phyloP scores from a whole-genome alignment of 2,113 vertebrate species.

The Oryzias woworae region DNA sequence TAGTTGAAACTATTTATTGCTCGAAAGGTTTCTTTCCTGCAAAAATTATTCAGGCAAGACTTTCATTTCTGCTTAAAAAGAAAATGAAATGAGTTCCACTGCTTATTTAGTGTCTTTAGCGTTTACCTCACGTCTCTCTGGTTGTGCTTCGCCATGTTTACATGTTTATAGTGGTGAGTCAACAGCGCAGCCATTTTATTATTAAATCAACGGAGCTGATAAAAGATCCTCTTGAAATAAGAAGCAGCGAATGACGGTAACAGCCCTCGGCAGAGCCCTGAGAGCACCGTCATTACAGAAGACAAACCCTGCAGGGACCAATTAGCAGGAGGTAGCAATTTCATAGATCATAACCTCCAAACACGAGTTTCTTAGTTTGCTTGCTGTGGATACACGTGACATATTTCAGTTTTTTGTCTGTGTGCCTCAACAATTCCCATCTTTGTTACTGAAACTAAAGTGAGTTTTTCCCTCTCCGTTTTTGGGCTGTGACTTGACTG shows the following conservation, averaged over 20 bases:
- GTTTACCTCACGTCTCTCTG: not conserved
- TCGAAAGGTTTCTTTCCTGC: too few species aligned
- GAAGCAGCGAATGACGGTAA: slow-evolving; percentile 43
- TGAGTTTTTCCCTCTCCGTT: too few species aligned
- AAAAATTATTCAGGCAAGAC: too few species aligned
- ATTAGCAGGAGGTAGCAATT: slow-evolving; percentile 32
- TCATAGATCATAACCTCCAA: slow-evolving; percentile 12
- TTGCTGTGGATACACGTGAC: slow-evolving; percentile 6
- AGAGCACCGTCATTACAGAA: slow-evolving; percentile 36
- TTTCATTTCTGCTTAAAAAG: too few species aligned
- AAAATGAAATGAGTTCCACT: not conserved
- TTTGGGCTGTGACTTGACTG: too few species aligned
- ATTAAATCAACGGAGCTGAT: slow-evolving; percentile 59
- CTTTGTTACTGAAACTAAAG: too few species aligned
- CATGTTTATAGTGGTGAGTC: slow-evolving; percentile 17
- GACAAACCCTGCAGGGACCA: slow-evolving; percentile 29
- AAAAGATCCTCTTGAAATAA: slow-evolving; percentile 38
- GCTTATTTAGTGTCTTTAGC: not conserved
- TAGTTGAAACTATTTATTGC: too few species aligned
- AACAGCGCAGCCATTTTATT: slow-evolving; percentile 37
- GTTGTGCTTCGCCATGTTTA: slow-evolving; percentile 13
- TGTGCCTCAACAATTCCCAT: too few species aligned
- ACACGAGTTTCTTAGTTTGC: slow-evolving; percentile 6
- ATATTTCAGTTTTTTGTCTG: not conserved
- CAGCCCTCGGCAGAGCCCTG: slow-evolving; percentile 30